phyloP scores from a whole-genome alignment of 2,113 vertebrate species.

The Sorex araneus region DNA sequence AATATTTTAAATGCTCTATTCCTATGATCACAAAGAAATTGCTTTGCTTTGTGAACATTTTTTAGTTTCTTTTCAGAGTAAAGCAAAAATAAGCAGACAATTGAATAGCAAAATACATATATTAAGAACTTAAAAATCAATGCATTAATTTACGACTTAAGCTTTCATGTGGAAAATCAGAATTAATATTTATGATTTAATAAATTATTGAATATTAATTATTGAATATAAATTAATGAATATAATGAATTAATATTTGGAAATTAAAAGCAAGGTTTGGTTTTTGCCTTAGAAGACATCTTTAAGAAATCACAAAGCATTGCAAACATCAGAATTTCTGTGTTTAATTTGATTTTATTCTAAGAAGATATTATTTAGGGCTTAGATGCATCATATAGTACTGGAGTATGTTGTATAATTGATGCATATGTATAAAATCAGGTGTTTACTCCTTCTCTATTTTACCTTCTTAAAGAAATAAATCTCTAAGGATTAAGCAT shows the following conservation, averaged over 20 bases:
- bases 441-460: neutral
- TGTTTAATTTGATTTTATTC: neutral
- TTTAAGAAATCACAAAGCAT: neutral
- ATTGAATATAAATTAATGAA: too few relatives aligned
- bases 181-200: too few relatives aligned
- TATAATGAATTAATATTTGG: conserved; percentile 20
- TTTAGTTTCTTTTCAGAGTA: neutral
- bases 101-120: neutral
- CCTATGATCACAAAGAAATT: neutral
- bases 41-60: conserved; percentile 32
- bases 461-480: neutral
- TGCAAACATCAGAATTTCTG: neutral
- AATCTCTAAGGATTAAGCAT: neutral
- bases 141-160: conserved; percentile 10
- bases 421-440: neutral
- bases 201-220: too few relatives aligned
- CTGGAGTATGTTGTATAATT: neutral
- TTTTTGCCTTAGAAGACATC: neutral
- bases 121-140: conserved; percentile 55
- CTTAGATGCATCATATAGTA: neutral
- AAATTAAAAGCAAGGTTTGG: neutral
- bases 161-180: neutral
- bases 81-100: conserved; percentile 35
- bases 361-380: neutral
- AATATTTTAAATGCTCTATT: conserved; percentile 28